Conservation (phyloP, 2,888 invertebrate genomes). For the Halocaridina rubra region DNA sequence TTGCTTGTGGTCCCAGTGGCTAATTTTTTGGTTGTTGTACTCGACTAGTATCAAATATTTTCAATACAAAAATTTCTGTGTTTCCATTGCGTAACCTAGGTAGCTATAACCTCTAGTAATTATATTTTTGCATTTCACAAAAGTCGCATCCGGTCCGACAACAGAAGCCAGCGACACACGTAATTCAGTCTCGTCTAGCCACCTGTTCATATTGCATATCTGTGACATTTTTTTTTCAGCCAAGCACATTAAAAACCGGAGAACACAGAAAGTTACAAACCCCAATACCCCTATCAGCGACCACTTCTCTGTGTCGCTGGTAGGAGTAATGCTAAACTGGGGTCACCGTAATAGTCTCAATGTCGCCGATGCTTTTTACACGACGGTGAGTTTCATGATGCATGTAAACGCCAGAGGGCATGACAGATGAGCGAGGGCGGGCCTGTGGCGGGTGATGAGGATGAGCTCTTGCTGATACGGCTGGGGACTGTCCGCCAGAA, state of each 20-base stretch:
- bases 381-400: conserved; percentile 70
- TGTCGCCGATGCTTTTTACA: conserved; percentile 81
- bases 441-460: conserved; percentile 26
- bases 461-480: conserved; percentile 25
- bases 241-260: conserved; percentile 16
- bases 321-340: conserved; percentile 67
- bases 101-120: conserved; percentile 13
- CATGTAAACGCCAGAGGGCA: conserved; percentile 69
- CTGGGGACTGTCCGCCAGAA: conserved; percentile 34
- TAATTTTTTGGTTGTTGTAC: conserved; percentile 40
- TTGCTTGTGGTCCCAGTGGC: conserved; percentile 50
- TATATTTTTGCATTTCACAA: not conserved
- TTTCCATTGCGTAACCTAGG: conserved; percentile 31
- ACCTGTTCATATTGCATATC: conserved; percentile 10
- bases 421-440: conserved; percentile 64
- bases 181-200: conserved; percentile 1
- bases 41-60: conserved; percentile 40
- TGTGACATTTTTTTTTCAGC: conserved; percentile 21
- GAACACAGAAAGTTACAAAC: conserved; percentile 36
- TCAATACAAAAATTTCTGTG: conserved; percentile 50
- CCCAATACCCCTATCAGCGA: conserved; percentile 16
- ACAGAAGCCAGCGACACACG: not conserved
- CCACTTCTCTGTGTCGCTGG: conserved; percentile 11
- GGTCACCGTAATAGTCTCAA: conserved; percentile 73
- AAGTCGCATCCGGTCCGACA: not conserved